These are phyloP conservation scores for Coendou prehensilis DNA, from an alignment of 2,797 vertebrate genomes.

Conservation along the genomic window DNA sequence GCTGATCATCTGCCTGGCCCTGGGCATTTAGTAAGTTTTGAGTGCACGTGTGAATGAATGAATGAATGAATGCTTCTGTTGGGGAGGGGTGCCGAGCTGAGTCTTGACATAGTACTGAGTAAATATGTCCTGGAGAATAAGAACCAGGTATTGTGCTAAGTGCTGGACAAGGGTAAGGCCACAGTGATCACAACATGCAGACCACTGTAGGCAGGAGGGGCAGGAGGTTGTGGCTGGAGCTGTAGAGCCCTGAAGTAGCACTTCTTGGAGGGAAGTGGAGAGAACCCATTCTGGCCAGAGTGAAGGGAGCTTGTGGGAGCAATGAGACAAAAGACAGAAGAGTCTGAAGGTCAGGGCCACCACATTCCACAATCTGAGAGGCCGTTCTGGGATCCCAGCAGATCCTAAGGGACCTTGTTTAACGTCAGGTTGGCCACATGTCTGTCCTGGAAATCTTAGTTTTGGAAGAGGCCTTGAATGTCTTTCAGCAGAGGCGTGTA, in stretches of 20 bases:
- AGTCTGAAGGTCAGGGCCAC: neutral
- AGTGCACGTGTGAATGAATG: neutral
- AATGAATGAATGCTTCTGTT: neutral
- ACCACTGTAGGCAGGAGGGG: neutral
- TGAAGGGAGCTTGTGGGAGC: neutral
- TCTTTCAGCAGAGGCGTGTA: neutral
- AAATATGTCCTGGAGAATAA: neutral
- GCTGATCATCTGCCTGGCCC: neutral
- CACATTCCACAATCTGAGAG: neutral
- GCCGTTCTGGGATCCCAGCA: neutral
- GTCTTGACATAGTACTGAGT: neutral
- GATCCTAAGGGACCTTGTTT: neutral
- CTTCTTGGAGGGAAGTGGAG: neutral
- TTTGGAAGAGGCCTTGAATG: neutral
- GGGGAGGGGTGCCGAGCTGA: neutral
- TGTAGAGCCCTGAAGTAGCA: neutral
- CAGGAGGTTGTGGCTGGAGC: neutral
- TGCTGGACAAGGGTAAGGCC: neutral
- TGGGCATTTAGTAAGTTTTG: neutral
- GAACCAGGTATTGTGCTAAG: neutral
- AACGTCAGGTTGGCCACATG: neutral
- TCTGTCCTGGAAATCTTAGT: neutral
- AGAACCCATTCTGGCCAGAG: neutral
- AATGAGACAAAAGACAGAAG: neutral
- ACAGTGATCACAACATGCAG: rapidly evolving